Evolutionary conservation across 2,888 invertebrate species (phyloP), one percentile per base, ranked within the genome.

Genomic region (Lochmaea capreae): DNA sequence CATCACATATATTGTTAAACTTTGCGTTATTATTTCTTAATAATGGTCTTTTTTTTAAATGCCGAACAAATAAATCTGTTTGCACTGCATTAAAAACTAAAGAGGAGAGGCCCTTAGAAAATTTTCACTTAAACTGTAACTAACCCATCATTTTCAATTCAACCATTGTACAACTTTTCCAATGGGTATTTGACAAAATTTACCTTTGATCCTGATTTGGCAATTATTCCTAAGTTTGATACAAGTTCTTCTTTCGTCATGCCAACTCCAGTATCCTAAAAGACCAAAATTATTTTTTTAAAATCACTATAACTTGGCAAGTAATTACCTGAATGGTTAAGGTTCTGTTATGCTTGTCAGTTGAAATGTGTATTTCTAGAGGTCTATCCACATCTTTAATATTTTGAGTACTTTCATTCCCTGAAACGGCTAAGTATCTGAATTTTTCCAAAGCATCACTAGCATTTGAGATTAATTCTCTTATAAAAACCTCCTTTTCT

Each of bases 391-490:
- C 87, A 54, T 90, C 89, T 58, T 89, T 88, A 65, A 92, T 86
- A 65, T 89, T 85, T 43, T 86, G 87, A 14, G 85, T 87, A 18
- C 76, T 72, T 67, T 84, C 84, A 33, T 90, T 89, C 4, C 89
- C 88, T 5, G 90, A 88, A 65, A 94, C 87, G 80, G 92, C 90
- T 14, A 94, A 85, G 83, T 97, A 97, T 1, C 97, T 90, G 79
- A 98, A 92, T 87, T 98, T 99, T 86, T 99, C 98, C 75, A 99
- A 88, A 14, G 98, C 98, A 91, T 99, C 98, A 86, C 97, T 98
- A 0, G 97, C 95, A 89, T 99, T 99, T 0, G 98, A 98, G 78
- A 99, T 96, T 54, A 99, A 88, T 87, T 99, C 98, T 79, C 98
- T 91, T 12, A 99, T 93, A 85, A 99, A 99, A 10, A 99, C 97